A percentile compares a stretch with the other conserved stretches of the same genome.
phyloP scores from a whole-genome alignment of 1,140 invertebrate species.

The Mamestra configurata region DNA sequence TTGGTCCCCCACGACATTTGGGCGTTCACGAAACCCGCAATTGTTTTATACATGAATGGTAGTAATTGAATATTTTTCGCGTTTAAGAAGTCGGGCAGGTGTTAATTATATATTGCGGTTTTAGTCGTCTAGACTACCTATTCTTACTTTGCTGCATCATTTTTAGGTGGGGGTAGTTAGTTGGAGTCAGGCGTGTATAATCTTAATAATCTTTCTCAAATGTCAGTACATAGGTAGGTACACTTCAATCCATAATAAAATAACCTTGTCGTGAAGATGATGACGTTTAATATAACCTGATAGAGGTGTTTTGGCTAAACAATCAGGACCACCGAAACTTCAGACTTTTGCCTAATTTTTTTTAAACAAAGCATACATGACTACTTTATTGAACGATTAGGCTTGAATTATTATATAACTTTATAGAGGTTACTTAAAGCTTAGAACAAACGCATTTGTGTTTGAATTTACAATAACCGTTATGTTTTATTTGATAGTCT shows the following conservation, averaged over 20 bases:
- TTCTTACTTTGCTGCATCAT: constrained; percentile 6
- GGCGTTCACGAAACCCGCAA: constrained; percentile 46
- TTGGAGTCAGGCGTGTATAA: background rate
- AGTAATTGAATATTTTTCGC: constrained; percentile 37
- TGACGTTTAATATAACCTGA: too few species aligned
- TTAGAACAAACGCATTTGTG: background rate
- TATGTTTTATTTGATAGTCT: background rate
- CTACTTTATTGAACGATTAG: background rate
- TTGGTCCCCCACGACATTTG: constrained; percentile 68
- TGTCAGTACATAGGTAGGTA: too few species aligned
- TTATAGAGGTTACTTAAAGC: background rate
- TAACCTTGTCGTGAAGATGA: too few species aligned
- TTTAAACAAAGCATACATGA: background rate
- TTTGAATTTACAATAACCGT: background rate
- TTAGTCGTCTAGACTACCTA: constrained; percentile 16
- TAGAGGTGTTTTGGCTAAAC: too few species aligned
- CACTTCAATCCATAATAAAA: too few species aligned
- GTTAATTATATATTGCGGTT: constrained; percentile 23
- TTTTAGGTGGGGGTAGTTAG: background rate
- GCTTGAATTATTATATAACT: background rate
- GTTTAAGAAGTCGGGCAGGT: constrained; percentile 27
- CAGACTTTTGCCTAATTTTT: too few species aligned
- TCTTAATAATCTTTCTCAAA: background rate
- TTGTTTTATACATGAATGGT: constrained; percentile 44
- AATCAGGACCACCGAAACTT: too few species aligned